A percentile compares a stretch with the other conserved stretches of the same genome.
Conservation (phyloP, 1,140 invertebrate species). For the Psix sp. region DNA sequence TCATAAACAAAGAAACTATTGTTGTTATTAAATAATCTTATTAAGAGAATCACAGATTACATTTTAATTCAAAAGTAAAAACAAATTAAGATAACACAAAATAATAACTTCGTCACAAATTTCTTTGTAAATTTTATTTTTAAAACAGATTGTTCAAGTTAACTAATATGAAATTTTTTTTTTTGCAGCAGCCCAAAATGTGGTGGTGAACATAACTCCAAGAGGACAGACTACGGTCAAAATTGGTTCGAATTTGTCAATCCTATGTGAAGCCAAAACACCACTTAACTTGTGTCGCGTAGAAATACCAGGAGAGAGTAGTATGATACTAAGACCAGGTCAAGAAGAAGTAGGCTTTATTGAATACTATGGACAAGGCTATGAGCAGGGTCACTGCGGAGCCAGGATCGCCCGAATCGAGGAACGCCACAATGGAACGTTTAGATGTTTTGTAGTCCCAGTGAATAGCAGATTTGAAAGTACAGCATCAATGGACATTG, state of each 20-base stretch:
- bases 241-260: constrained; percentile 72
- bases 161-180: constrained; percentile 1
- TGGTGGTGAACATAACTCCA: constrained; percentile 67
- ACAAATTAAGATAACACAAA: constrained; percentile 15
- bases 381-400: constrained; percentile 82
- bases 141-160: no score
- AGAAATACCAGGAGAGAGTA: constrained; percentile 73
- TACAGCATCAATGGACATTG: constrained; percentile 79
- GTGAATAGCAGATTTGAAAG: constrained; percentile 66
- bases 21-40: no score
- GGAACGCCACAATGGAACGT: constrained; percentile 82
- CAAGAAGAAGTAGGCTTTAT: constrained; percentile 69
- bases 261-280: constrained; percentile 72
- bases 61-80: constrained; percentile 27
- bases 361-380: constrained; percentile 78
- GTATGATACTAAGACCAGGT: constrained; percentile 63
- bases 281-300: constrained; percentile 76
- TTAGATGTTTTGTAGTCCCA: constrained; percentile 81
- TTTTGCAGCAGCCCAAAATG: constrained; percentile 59
- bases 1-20: no score
- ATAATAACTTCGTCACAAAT: no score
- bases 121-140: no score
- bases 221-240: constrained; percentile 63
- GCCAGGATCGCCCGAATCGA: constrained; percentile 80
- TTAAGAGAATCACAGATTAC: no score